A percentile compares a stretch with the other conserved stretches of the same genome.
Evolutionary conservation across 53 echinoderm and acorn worm species (phyloP).

Genomic region (Mesocentrotus franciscanus): DNA sequence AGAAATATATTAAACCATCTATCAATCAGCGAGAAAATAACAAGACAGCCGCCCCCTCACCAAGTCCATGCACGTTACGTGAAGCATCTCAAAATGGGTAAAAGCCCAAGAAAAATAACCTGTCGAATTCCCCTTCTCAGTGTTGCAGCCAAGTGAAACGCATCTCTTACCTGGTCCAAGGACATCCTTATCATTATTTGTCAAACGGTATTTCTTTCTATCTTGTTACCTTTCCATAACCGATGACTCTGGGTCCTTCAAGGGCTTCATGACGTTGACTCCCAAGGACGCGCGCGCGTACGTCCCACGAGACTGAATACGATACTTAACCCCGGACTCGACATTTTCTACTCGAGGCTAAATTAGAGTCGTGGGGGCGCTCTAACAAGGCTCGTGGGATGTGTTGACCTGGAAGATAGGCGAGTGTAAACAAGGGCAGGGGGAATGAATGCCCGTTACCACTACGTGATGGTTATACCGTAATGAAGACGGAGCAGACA

Average conservation of each 20-base stretch:
- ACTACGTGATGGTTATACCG: slow-evolving; percentile 18
- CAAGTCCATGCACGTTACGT: slow-evolving; percentile 15
- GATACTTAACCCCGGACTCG: slow-evolving; percentile 31
- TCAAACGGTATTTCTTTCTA: background rate
- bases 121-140: background rate
- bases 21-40: background rate
- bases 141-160: slow-evolving; percentile 21
- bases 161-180: background rate
- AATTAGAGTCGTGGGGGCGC: slow-evolving; percentile 39
- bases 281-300: slow-evolving; percentile 7
- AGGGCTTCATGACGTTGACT: slow-evolving; percentile 35
- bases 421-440: slow-evolving; percentile 22
- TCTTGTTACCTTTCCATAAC: slow-evolving; percentile 14
- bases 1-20: background rate
- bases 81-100: background rate
- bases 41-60: background rate
- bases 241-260: slow-evolving; percentile 6
- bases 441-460: background rate
- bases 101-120: slow-evolving; percentile 4
- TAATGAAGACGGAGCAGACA: slow-evolving; percentile 2
- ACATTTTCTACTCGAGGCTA: slow-evolving; percentile 4
- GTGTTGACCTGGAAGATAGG: slow-evolving; percentile 14
- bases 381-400: slow-evolving; percentile 43
- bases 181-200: slow-evolving; percentile 10
- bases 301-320: slow-evolving; percentile 30